Evolutionary conservation across 1,140 invertebrate genomes (phyloP), one percentile per base, ranked within the genome.

Genomic region (Pemphigus obesinymphae): DNA sequence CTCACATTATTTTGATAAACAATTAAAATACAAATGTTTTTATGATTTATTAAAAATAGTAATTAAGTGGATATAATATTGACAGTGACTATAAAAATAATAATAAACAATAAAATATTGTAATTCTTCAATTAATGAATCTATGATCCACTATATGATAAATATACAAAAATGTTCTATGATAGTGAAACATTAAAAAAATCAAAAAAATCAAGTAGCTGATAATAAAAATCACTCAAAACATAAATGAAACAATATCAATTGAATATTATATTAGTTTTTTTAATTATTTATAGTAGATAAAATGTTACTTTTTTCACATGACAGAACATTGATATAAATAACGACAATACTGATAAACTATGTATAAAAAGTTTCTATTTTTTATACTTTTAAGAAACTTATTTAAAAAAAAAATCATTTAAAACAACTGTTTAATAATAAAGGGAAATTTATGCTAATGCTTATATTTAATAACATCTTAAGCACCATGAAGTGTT

Each of bases 401-500:
- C n/a, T 26, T 50, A 31, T 73, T 48, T 17, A n/a, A 11, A 75
- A 53, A 34, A 53, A 48, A 73, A 29, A 17, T n/a, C n/a, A n/a
- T n/a, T n/a, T n/a, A n/a, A n/a, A n/a, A n/a, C n/a, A n/a, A n/a
- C n/a, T n/a, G n/a, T n/a, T n/a, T n/a, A n/a, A n/a, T n/a, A n/a
- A n/a, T n/a, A n/a, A n/a, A 53, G 45, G 50, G 48, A 58, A 34
- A 40, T n/a, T n/a, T 76, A 55, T 76, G 34, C 11, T 34, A 37
- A 40, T 76, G 40, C 50, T 55, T 75, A 75, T 53, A 34, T 26
- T n/a, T 37, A 75, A 37, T 50, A 20, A 45, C 8, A 55, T 26
- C 73, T 58, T 76, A 76, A 58, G n/a, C 73, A 58, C 73, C 58
- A 76, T 17, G n/a, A 55, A 55, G 53, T 58, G 34, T n/a, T 50